phyloP scores from a whole-genome alignment of 2,113 vertebrate genomes.

The Neomonachus schauinslandi region DNA sequence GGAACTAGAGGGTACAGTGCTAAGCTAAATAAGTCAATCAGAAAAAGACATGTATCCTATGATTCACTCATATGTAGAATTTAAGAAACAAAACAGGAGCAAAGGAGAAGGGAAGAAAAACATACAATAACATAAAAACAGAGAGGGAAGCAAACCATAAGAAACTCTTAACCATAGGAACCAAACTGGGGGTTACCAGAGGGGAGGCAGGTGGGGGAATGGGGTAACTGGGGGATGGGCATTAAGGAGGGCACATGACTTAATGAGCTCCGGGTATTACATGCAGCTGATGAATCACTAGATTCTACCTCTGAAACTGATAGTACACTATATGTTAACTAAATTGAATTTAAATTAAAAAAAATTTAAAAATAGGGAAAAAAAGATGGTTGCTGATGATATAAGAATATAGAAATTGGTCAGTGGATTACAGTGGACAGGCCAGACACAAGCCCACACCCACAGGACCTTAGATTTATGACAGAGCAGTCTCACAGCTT shows the following conservation, averaged over 20 bases:
- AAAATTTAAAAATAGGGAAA: not conserved
- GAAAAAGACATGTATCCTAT: not conserved
- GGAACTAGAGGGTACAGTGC: not conserved
- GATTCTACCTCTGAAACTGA: not conserved
- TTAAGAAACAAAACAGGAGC: not conserved
- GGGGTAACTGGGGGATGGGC: no score
- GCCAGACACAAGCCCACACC: not conserved
- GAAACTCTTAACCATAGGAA: not conserved
- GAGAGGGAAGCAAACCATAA: not conserved
- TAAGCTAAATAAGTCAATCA: not conserved
- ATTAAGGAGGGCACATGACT: not conserved
- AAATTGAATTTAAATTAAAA: not conserved
- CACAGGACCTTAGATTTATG: fast-evolving
- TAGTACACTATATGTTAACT: not conserved
- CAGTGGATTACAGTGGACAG: fast-evolving
- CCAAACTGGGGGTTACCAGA: not conserved
- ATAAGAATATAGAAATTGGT: not conserved
- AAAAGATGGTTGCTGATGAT: not conserved
- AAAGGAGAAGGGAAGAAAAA: not conserved
- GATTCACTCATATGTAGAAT: not conserved
- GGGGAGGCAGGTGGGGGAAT: not conserved
- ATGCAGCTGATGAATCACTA: not conserved
- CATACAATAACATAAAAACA: not conserved
- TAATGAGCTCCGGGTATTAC: no score
- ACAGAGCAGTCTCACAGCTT: no score